phyloP scores from a whole-genome alignment of 1,140 invertebrate genomes.

The Zelostemma sp. region DNA sequence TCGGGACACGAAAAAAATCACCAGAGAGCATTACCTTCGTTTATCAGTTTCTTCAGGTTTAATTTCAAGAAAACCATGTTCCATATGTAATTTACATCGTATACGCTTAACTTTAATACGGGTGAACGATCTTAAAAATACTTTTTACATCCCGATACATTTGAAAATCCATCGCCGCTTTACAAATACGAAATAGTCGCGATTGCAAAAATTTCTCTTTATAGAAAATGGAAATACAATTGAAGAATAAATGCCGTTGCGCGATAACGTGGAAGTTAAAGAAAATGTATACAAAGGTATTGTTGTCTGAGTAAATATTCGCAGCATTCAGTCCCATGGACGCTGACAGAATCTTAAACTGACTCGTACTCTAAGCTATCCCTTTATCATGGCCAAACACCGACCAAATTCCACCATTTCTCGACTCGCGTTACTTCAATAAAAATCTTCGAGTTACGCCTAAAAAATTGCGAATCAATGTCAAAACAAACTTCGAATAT shows the following conservation, averaged over 20 bases:
- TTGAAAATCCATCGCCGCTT: not conserved
- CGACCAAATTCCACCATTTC: no score
- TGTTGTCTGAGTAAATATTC: no score
- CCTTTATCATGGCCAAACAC: no score
- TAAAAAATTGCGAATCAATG: no score
- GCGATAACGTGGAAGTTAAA: no score
- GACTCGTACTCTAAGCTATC: no score
- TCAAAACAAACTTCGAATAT: no score
- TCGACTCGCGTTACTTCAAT: no score
- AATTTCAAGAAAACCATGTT: not conserved
- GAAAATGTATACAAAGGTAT: not conserved
- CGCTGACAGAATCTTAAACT: no score
- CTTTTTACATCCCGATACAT: no score
- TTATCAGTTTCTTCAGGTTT: constrained; percentile 12
- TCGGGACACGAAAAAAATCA: constrained; percentile 25
- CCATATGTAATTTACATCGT: constrained; percentile 6
- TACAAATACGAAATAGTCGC: not conserved
- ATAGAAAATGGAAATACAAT: not conserved
- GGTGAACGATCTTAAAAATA: not conserved
- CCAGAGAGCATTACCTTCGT: constrained; percentile 38
- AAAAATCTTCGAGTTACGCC: no score
- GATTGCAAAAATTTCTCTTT: not conserved
- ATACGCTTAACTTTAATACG: not conserved
- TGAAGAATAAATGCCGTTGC: not conserved
- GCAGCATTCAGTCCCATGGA: no score